Base-by-base conservation (phyloP, 2,888 invertebrate genomes). In the Acrocera orbiculus region DNA sequence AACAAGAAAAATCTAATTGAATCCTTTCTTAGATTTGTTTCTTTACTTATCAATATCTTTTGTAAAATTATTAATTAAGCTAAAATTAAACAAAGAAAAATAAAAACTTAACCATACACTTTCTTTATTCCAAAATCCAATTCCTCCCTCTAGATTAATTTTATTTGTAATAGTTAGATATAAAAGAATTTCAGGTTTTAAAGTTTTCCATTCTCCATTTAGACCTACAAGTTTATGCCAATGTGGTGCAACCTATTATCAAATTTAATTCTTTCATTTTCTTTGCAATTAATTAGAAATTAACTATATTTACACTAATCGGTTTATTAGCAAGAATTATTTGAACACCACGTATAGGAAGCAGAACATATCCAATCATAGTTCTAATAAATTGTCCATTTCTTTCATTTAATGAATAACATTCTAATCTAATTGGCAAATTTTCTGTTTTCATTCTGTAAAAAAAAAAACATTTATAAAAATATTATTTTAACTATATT, bases 401-500 rank as follows among this genome's bases (percentile, higher is more conserved):
- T 28, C 66, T 65, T 2, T 66, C 62, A 24, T 64, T 63, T 30
- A 65, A 57, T 16, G 67, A 62, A 43, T 63, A 70, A 38, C 76
- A 76, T 52, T 80, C 77, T 27, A 82, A 59, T 52, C 79, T 75
- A 16, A 82, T 62, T 0, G 80, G 77, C 1, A 74, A 69, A 60
- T 80, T 79, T 32, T 73, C 73, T 1, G 74, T 71, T 46, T 79
- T 63, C 45, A 81, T 67, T 53, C 77, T 79, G 15, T 10, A 26
- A 25, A 32, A 7, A 36, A 27, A 13, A 24, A 22, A 19, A 22
- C 4, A 15, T 14, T n/a, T 14, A n/a, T n/a, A n/a, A n/a, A n/a
- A n/a, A n/a, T n/a, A n/a, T n/a, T n/a, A n/a, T n/a, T n/a, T n/a
- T n/a, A n/a, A n/a, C n/a, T n/a, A n/a, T n/a, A n/a, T n/a, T n/a